phyloP scores from a whole-genome alignment of 2,888 invertebrate species.

The Acrobasis suavella region DNA sequence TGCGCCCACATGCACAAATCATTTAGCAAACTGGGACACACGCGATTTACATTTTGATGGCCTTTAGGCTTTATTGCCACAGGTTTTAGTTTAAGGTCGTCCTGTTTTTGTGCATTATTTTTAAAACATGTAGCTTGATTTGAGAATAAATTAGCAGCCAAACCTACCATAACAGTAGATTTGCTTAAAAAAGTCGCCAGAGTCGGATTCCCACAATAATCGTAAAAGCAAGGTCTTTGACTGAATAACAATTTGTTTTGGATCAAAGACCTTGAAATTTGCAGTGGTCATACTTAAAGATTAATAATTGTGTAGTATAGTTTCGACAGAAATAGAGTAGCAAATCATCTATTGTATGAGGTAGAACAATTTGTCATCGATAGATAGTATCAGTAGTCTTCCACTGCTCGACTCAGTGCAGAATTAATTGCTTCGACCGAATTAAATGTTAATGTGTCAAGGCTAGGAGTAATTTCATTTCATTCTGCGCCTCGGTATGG shows the following conservation, averaged over 20 bases:
- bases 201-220: conserved; percentile 31
- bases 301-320: conserved; percentile 21
- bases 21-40: conserved; percentile 70
- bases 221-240: conserved; percentile 37
- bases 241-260: conserved; percentile 23
- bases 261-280: conserved; percentile 29
- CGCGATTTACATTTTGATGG: conserved; percentile 70
- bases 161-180: conserved; percentile 44
- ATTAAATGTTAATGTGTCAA: conserved; percentile 79
- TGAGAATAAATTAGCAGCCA: conserved; percentile 53
- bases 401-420: conserved; percentile 45
- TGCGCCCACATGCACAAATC: conserved; percentile 66
- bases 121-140: conserved; percentile 54
- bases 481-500: conserved; percentile 50
- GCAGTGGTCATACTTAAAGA: conserved; percentile 14
- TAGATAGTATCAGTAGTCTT: conserved; percentile 61
- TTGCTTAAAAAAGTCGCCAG: conserved; percentile 25
- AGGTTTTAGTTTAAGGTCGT: conserved; percentile 70
- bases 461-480: conserved; percentile 59
- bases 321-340: conserved; percentile 28
- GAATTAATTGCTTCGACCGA: conserved; percentile 68
- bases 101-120: conserved; percentile 55
- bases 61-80: conserved; percentile 71
- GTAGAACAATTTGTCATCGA: conserved; percentile 53
- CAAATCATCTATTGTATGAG: conserved; percentile 34